Conservation (phyloP, 2,113 vertebrate species). For the Eptesicus fuscus region DNA sequence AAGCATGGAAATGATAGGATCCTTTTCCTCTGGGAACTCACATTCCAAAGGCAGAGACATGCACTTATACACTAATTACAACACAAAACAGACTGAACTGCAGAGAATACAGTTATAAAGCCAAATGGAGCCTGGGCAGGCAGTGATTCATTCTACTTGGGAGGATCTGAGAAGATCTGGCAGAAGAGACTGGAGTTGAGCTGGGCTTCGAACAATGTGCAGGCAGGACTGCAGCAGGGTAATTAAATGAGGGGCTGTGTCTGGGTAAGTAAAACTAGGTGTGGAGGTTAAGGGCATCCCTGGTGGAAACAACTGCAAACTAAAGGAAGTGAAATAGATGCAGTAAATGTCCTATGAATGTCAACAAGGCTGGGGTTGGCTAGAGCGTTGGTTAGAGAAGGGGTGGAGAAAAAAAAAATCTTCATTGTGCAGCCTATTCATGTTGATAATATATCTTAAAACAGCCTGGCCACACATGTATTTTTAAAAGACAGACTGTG, state of each 20-base stretch:
- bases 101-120: neutral
- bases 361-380: neutral
- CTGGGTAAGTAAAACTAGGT: neutral
- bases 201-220: neutral
- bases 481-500: neutral
- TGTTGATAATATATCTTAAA: neutral
- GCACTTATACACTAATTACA: neutral
- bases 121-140: neutral
- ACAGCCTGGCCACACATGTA: neutral
- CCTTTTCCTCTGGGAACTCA: neutral
- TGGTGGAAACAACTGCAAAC: neutral
- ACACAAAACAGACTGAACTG: neutral
- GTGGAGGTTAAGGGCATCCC: neutral
- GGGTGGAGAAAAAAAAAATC: neutral
- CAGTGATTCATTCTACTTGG: slow-evolving; percentile 6
- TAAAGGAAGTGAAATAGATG: neutral
- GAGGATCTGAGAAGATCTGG: neutral
- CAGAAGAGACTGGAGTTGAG: neutral
- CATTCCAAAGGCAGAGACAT: neutral
- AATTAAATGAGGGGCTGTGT: neutral
- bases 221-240: neutral
- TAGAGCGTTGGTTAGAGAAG: neutral
- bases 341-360: neutral
- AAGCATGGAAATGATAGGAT: neutral
- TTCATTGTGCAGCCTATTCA: neutral